Base-by-base conservation (phyloP, 1,140 invertebrate genomes). In the Cylas formicarius region DNA sequence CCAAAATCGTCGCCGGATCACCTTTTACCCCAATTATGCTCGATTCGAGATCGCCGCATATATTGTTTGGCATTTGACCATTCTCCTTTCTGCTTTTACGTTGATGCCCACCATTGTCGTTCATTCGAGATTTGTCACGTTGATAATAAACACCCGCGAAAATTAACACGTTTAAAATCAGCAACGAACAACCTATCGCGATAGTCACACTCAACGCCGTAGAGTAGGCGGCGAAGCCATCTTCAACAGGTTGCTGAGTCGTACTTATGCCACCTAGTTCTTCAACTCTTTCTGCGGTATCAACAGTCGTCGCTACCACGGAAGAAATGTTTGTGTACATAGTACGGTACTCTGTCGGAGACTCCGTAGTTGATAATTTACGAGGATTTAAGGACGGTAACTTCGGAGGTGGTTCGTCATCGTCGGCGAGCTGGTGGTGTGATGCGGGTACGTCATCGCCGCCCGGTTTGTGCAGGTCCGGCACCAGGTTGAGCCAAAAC, bases 121-220 rank as follows among this genome's bases (percentile, higher is more conserved):
- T 78, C 56, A 82, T 72, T 48, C 82, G 72, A 11, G 82, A 80
- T 61, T 90, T 90, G 58, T 94, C 89, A 9, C 89, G 72, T 60
- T 94, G 90, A 63, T 94, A 94, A 57, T 92, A 95, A 0, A 95
- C 87, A 2, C 90, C 90, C 21, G 89, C 89, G 60, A 95, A 94
- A 53, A 96, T 90, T 8, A 96, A 70, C 0, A 94, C 84, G 61
- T 95, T 95, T 5, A 95, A 68, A 48, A 94, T 85, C 10, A 95
- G 72, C 16, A 95, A 66, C 3, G 85, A 89, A 55, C 89, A 91
- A 2, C 92, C 92, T 40, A 96, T 91, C n/a, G 90, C 90, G 51
- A 96, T 90, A 2, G 90, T 94, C 0, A 95, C 84, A 60, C 85
- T 88, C 5, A 94, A 65, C 1, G 88, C 88, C 0, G 89, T 91